Base-by-base conservation (phyloP, 2,797 vertebrate species). In the Sebastes baramenuke region DNA sequence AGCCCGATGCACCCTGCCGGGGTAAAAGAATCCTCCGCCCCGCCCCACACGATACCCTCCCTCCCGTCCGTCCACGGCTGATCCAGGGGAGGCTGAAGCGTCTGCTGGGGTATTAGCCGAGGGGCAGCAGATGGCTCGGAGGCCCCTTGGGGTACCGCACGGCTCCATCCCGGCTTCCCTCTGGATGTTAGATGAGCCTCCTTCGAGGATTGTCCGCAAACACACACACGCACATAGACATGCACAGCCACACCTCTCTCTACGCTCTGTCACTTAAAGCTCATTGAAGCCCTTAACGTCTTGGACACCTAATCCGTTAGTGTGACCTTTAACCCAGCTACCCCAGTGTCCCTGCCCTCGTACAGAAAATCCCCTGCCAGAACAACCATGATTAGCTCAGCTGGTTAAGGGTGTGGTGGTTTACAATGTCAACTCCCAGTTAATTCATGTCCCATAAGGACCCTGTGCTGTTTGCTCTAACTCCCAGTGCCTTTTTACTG, bases 21-120 rank as follows among this genome's bases (percentile, higher is more conserved):
- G 81, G 77, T 87, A 75, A 89, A 89, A 88, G 49, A 86, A 82
- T 86, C 88, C 77, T 80, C 65, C 25, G 24, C 24, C 77, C 77
- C 38, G 3, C 34, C 79, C 81, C 69, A 29, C 65, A 67, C 25
- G 36, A 88, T 72, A 72, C 74, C 82, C 77, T 69, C 74, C 81
- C 72, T 82, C 82, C 85, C 64, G 64, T 85, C 86, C 84, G 42
- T 79, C 77, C 67, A 1, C 10, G 72, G 76, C 84, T 91, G 80
- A 94, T 89, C 87, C 87, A 74, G 79, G 73, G 75, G 67, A 88
- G 77, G 46, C 75, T 87, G 83, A 84, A 90, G 60, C 91, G 92
- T 95, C 93, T 94, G 93, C 84, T 89, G 86, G 91, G 93, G 91
- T 94, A 94, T 95, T 94, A 95, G 92, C 92, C 89, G 79, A 46